Base-by-base conservation (phyloP, 1,140 invertebrate genomes). In the Drosophila baimaii region DNA sequence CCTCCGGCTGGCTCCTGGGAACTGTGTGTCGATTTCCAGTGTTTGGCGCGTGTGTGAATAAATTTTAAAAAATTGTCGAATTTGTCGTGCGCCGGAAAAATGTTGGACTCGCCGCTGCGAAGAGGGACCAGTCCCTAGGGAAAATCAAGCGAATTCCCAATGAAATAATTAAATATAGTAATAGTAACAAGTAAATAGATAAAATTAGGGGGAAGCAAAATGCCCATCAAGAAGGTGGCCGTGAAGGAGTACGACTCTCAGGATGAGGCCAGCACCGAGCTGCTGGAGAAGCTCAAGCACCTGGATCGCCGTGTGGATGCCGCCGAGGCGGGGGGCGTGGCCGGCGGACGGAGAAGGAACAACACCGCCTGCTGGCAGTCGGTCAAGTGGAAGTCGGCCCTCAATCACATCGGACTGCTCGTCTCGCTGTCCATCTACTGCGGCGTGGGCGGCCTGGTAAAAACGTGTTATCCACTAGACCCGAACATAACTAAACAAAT, bases 391-490 rank as follows among this genome's bases (percentile, higher is more conserved):
- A 95, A 95, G 90, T 93, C 94, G 17, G 94, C 94, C 10, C 81
- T 95, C 37, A 94, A 95, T 58, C 95, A 96, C 75, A 92, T 95
- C 19, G 95, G 95, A 19, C 91, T 96, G 44, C 93, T 96, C 59
- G 92, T 96, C 17, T 94, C 95, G 0, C 92, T 96, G 13, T 96
- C 95, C 93, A 89, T 95, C 29, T 96, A 96, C 78, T 96, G 95
- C 1, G 94, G 93, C 29, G 93, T 95, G 44, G 96, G 96, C 61
- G 96, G 95, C 79, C 91, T 95, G 94, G 96, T 96, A 93, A 94
- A 94, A 93, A 70, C 49, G 65, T 70, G 41, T 64, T 44, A 27
- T 19, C 52, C 43, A 25, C 25, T 49, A 66, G 65, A 69, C 65
- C 61, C 61, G 49, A 66, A 57, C 43, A 57, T 44, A 71, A 62